Evolutionary conservation across 2,113 vertebrate genomes (phyloP), one percentile per base, ranked within the genome.

Genomic region (Tragelaphus strepsiceros): DNA sequence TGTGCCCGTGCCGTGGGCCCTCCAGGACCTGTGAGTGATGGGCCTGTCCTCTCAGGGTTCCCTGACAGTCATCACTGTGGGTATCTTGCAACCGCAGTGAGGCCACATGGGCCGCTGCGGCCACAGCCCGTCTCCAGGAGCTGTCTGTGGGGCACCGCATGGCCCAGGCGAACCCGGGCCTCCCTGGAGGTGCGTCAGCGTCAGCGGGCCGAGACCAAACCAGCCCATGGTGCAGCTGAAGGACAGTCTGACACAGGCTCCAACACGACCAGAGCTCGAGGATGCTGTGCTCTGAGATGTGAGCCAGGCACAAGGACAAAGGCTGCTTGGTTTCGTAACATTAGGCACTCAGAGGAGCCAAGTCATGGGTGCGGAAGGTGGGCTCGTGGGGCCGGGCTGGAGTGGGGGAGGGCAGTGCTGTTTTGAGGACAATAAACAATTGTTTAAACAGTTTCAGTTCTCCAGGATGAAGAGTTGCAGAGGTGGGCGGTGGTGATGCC

Each of bases 141-240:
- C n/a, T n/a, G n/a, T n/a, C n/a, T n/a, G n/a, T n/a, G n/a, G n/a
- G n/a, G n/a, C n/a, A n/a, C n/a, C n/a, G n/a, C n/a, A n/a, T n/a
- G n/a, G n/a, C n/a, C n/a, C n/a, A n/a, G n/a, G n/a, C n/a, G n/a
- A n/a, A n/a, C 59, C 22, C 24, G 1, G 24, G 16, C 4, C 1
- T 43, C 54, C 53, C 51, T 8, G 7, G 64, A 19, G 1, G 24
- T 5, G 51, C 4, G 0, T 28, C 15, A 19, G 62, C 2, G 0
- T 9, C 32, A 0, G 3, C 9, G 7, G 86, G 14, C 46, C 0
- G 46, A 67, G 46, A 53, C 49, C 49, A 39, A 21, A 39, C 10
- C 62, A 5, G 13, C n/a, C 0, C 35, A 8, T 0, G 2, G 11
- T 0, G 2, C 22, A 19, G 26, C 26, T 15, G 15, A 58, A 58